Percentiles rank a stretch among this genome's conserved stretches.
Evolutionary conservation across 2,888 invertebrate species (phyloP).

Genomic region (Trissolcus japonicus): DNA sequence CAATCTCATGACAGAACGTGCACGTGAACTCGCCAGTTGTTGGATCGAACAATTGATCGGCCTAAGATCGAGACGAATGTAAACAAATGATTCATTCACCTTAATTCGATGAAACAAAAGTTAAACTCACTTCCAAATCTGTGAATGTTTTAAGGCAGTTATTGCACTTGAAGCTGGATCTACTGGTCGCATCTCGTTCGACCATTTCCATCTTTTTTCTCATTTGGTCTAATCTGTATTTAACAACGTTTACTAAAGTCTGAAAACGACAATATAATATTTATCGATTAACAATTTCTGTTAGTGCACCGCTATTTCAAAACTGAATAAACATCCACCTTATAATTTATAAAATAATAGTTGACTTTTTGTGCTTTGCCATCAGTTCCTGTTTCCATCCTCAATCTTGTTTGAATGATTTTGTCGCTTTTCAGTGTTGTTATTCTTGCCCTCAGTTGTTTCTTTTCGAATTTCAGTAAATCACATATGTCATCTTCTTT

Average conservation of each 20-base stretch:
- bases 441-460: conserved; percentile 93
- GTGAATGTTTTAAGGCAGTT: conserved; percentile 95
- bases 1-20: conserved; percentile 91
- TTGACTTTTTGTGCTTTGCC: conserved; percentile 97
- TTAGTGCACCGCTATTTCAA: not conserved
- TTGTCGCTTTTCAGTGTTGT: conserved; percentile 92
- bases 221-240: conserved; percentile 97
- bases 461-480: conserved; percentile 93
- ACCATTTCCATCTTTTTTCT: conserved; percentile 96
- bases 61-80: conserved; percentile 76
- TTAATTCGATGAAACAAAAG: not conserved
- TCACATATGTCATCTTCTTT: conserved; percentile 94
- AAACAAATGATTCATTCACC: not conserved
- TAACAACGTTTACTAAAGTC: conserved; percentile 97
- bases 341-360: conserved; percentile 98
- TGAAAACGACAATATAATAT: conserved; percentile 63
- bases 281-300: not conserved
- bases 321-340: conserved; percentile 74
- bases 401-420: conserved; percentile 92
- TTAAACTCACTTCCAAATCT: conserved; percentile 86
- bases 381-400: conserved; percentile 96
- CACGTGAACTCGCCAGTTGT: conserved; percentile 91
- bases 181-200: conserved; percentile 94
- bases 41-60: conserved; percentile 92
- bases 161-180: conserved; percentile 96